phyloP scores from a whole-genome alignment of 2,113 vertebrate species.

The Lasiurus borealis region DNA sequence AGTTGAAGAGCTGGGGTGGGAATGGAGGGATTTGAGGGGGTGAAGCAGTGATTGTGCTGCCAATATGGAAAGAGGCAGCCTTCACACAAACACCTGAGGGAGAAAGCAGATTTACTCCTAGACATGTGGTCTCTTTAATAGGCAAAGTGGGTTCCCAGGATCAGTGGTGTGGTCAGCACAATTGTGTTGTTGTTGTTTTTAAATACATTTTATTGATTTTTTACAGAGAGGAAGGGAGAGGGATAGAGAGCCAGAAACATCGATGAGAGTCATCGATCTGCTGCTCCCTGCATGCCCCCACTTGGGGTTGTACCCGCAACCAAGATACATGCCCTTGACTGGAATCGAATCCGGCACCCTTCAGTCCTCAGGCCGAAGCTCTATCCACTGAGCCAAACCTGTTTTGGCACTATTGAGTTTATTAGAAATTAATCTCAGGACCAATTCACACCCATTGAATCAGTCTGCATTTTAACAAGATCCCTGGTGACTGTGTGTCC shows the following conservation, averaged over 20 bases:
- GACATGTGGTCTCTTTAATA: not conserved
- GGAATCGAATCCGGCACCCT: too few relatives aligned
- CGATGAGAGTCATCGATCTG: too few relatives aligned
- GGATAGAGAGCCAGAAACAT: too few relatives aligned
- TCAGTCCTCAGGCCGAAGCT: too few relatives aligned
- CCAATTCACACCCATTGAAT: not conserved
- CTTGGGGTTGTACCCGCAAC: too few relatives aligned
- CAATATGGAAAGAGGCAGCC: not conserved
- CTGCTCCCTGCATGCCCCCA: too few relatives aligned
- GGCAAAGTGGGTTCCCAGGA: not conserved
- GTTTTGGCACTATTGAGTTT: not conserved
- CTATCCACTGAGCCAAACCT: too few relatives aligned
- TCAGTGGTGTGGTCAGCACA: not conserved
- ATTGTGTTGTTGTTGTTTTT: too few relatives aligned
- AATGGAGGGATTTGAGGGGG: not conserved
- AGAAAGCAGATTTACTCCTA: not conserved
- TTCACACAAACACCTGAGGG: not conserved
- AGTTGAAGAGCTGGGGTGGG: not conserved
- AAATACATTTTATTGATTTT: too few relatives aligned
- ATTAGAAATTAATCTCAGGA: not conserved
- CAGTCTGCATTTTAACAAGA: slow-evolving; percentile 9
- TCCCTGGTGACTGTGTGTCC: not conserved
- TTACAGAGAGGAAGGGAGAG: too few relatives aligned
- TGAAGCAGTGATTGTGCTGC: not conserved
- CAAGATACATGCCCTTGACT: too few relatives aligned